A percentile compares a stretch with the other conserved stretches of the same genome.
Evolutionary conservation across 2,888 invertebrate genomes (phyloP).

Genomic region (Gymnocheta viridis): DNA sequence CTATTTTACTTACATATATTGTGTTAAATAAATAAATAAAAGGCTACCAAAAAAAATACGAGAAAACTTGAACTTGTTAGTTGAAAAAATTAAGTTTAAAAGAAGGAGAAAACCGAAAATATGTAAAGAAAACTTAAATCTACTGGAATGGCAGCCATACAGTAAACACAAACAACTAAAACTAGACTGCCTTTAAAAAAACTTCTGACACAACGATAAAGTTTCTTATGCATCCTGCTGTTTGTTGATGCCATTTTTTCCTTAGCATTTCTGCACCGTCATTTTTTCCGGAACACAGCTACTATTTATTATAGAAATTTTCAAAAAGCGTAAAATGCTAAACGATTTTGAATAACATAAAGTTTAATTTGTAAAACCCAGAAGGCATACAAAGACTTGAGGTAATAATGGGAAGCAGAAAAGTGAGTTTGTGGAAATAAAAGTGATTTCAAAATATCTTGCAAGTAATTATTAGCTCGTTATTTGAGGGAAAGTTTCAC

Average conservation of each 20-base stretch:
- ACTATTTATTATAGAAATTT: neutral
- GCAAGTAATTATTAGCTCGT: neutral
- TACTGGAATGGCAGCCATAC: neutral
- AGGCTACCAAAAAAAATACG: neutral
- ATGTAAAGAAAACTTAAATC: neutral
- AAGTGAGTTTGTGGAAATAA: neutral
- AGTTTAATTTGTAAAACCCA: neutral
- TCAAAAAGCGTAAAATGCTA: neutral
- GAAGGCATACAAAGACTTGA: neutral
- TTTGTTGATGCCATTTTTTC: neutral
- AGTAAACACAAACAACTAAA: neutral
- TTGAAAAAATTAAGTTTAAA: neutral
- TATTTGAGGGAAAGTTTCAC: neutral
- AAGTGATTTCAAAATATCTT: neutral
- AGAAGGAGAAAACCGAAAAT: neutral
- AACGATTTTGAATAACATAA: neutral
- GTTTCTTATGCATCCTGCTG: neutral
- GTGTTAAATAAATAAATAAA: neutral
- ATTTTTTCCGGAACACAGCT: neutral
- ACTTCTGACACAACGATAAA: neutral
- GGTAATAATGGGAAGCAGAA: neutral
- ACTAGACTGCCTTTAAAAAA: neutral
- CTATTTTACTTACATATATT: neutral
- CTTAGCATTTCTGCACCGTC: neutral
- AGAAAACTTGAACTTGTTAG: neutral